Conservation (phyloP, 92 coral and sea anemone species). For the Parazoanthus atlanticus region DNA sequence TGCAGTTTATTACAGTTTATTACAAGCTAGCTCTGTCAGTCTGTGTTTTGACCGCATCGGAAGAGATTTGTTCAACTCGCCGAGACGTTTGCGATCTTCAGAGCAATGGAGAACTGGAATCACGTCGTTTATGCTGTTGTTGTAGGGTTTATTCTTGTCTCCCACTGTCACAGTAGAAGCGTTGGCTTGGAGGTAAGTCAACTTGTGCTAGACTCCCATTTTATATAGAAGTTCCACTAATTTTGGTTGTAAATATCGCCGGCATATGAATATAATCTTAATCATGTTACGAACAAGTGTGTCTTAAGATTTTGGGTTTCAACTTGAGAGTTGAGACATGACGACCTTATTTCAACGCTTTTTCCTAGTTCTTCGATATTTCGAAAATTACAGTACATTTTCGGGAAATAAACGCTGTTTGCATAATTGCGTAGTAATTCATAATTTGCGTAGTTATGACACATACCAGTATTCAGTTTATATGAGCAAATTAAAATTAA, state of each 20-base stretch:
- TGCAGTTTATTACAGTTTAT: background rate
- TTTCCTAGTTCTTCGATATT: too few relatives aligned
- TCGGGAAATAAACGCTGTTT: too few relatives aligned
- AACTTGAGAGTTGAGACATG: too few relatives aligned
- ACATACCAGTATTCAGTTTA: too few relatives aligned
- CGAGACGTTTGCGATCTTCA: background rate
- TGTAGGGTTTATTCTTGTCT: constrained; percentile 6
- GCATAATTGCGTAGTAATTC: too few relatives aligned
- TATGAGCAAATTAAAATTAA: too few relatives aligned
- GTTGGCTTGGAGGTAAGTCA: constrained; percentile 1
- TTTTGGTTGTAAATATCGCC: background rate
- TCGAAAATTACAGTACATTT: too few relatives aligned
- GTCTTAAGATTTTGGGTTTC: too few relatives aligned
- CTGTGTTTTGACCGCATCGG: background rate
- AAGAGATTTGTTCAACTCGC: background rate
- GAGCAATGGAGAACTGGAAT: constrained; percentile 14
- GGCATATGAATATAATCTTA: too few relatives aligned
- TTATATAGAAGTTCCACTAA: background rate
- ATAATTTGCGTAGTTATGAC: too few relatives aligned
- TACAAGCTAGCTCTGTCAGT: background rate
- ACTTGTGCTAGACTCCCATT: background rate
- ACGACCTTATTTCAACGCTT: too few relatives aligned
- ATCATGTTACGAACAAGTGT: too few relatives aligned
- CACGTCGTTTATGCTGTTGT: background rate
- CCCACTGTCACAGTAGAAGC: constrained; percentile 14